Percentiles rank a stretch among this genome's conserved stretches.
Evolutionary conservation across 1,140 invertebrate genomes (phyloP).

Genomic region (Cherax destructor): DNA sequence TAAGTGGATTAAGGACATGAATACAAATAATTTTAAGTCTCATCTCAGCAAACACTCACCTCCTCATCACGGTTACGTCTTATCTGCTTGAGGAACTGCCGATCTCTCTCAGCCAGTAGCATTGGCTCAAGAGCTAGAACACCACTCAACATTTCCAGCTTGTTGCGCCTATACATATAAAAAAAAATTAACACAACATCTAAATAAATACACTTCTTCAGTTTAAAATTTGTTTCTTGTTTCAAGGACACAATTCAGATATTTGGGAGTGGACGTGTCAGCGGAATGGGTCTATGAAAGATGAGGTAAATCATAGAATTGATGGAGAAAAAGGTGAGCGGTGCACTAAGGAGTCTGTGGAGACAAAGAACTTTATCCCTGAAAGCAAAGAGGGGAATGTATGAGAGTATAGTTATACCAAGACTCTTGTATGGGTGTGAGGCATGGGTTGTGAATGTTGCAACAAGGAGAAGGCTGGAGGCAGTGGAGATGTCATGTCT

Average conservation of each 20-base stretch:
- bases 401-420: no score
- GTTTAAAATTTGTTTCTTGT: neutral
- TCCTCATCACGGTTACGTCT: constrained; percentile 89
- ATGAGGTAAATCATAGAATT: no score
- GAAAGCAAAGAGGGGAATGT: no score
- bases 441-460: no score
- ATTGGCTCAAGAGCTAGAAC: constrained; percentile 85
- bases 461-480: no score
- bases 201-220: neutral
- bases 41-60: constrained; percentile 70
- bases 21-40: neutral
- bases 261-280: no score
- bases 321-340: no score
- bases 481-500: no score
- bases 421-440: no score
- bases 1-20: neutral
- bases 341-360: no score
- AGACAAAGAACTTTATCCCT: no score
- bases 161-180: constrained; percentile 75
- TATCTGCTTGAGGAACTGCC: constrained; percentile 86
- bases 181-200: neutral
- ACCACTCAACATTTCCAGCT: constrained; percentile 85
- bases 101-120: constrained; percentile 87
- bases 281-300: no score
- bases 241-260: neutral